Base-by-base conservation (phyloP, 2,888 invertebrate species). In the Linyphia triangularis region DNA sequence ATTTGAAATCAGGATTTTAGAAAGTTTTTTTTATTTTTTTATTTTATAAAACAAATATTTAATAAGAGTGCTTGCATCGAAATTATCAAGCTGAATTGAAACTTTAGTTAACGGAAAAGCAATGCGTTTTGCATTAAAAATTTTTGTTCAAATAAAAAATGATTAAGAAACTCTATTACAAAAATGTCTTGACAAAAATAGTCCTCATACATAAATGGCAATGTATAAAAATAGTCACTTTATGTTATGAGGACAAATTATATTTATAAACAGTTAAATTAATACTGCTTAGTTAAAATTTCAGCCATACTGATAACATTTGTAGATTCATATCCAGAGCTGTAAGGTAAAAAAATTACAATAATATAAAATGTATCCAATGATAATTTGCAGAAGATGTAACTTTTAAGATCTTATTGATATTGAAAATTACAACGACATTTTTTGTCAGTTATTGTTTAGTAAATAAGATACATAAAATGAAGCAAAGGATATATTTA, bases 291-390 rank as follows among this genome's bases (percentile, higher is more conserved):
- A 7, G 16, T 73, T 30, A 63, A 67, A 63, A 65, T 9, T 28
- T 22, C 51, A 57, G 24, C 40, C 22, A 30, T 69, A 63, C 6
- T 61, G 26, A 43, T 40, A 67, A 24, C 86, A 88, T 88, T 88
- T 88, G 86, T 88, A 88, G 86, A 88, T 88, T 88, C 86, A 88
- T 67, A 88, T 81, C 86, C 86, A 88, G 86, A 73, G n/a, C 72
- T 43, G 69, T 40, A 37, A 37, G n/a, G 51, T 16, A n/a, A n/a
- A n/a, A n/a, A n/a, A n/a, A n/a, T 16, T 51, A 51, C 51, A 51
- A n/a, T 51, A 9, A 51, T 51, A 51, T 51, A 51, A 51, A 51
- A 33, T 33, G 9, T 33, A 33, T 33, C 9, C n/a, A n/a, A n/a
- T n/a, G n/a, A n/a, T n/a, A n/a, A n/a, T n/a, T n/a, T n/a, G n/a